A percentile compares a stretch with the other conserved stretches of the same genome.
Conservation (phyloP, 1,140 invertebrate genomes). For the Gryllus bimaculatus region DNA sequence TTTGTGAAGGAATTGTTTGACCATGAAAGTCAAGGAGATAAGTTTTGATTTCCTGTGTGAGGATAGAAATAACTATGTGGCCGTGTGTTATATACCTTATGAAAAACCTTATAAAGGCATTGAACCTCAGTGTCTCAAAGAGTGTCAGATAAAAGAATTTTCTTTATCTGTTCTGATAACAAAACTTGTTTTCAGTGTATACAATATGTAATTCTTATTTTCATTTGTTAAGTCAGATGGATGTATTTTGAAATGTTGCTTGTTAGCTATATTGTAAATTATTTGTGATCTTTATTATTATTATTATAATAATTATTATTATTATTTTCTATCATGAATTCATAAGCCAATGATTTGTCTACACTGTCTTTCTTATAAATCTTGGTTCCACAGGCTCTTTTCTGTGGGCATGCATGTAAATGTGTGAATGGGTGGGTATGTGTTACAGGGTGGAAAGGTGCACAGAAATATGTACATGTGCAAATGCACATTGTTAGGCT, state of each 20-base stretch:
- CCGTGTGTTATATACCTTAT: constrained; percentile 8
- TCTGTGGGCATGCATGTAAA: background rate
- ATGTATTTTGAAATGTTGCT: constrained; percentile 24
- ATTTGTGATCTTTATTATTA: constrained; percentile 16
- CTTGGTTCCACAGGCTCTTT: background rate
- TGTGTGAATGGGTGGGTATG: background rate
- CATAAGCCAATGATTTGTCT: background rate
- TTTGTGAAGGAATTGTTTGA: constrained; percentile 12
- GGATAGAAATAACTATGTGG: constrained; percentile 14
- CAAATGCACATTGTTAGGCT: background rate
- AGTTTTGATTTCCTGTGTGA: constrained; percentile 17
- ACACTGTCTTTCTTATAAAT: background rate
- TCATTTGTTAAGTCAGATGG: constrained; percentile 23
- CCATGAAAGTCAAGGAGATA: constrained; percentile 4
- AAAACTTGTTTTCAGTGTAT: constrained; percentile 10
- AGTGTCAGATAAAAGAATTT: background rate
- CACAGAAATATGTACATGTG: background rate
- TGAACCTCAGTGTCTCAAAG: background rate
- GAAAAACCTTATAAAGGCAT: constrained; percentile 3
- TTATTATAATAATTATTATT: background rate
- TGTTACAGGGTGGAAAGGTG: background rate
- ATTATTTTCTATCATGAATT: background rate
- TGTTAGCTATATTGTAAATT: constrained; percentile 21
- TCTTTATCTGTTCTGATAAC: background rate
- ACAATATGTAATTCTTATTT: constrained; percentile 18